These are phyloP conservation scores for Arvicanthis niloticus DNA, from an alignment of 2,113 vertebrate species.

Conservation along the genomic window DNA sequence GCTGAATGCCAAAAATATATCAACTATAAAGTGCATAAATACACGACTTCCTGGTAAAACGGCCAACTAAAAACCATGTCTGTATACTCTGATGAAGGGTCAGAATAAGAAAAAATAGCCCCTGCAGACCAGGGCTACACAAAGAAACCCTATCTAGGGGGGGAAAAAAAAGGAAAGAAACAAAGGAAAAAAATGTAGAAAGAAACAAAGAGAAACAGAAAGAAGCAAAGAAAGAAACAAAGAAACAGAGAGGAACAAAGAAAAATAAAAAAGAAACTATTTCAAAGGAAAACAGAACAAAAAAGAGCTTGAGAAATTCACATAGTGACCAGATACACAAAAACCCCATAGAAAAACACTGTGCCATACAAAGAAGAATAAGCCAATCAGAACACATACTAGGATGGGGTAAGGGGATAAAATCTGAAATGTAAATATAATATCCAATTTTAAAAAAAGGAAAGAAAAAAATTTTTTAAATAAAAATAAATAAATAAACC, in stretches of 20 bases:
- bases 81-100: not conserved
- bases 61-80: not conserved
- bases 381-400: not conserved
- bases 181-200: not conserved
- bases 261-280: not conserved
- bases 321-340: not conserved
- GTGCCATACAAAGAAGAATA: not conserved
- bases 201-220: too few relatives aligned
- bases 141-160: not conserved
- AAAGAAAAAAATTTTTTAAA: too few relatives aligned
- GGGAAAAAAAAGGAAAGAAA: not conserved
- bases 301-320: not conserved
- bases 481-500: too few relatives aligned
- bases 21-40: not conserved
- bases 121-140: not conserved
- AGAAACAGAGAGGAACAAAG: too few relatives aligned
- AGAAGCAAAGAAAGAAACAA: too few relatives aligned
- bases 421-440: too few relatives aligned
- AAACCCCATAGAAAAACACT: not conserved
- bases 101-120: not conserved
- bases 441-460: too few relatives aligned
- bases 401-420: too few relatives aligned
- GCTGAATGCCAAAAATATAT: not conserved
- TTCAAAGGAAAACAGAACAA: not conserved
- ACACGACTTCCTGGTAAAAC: not conserved